phyloP scores from a whole-genome alignment of 2,888 invertebrate species.

The Ormyrus thymus region DNA sequence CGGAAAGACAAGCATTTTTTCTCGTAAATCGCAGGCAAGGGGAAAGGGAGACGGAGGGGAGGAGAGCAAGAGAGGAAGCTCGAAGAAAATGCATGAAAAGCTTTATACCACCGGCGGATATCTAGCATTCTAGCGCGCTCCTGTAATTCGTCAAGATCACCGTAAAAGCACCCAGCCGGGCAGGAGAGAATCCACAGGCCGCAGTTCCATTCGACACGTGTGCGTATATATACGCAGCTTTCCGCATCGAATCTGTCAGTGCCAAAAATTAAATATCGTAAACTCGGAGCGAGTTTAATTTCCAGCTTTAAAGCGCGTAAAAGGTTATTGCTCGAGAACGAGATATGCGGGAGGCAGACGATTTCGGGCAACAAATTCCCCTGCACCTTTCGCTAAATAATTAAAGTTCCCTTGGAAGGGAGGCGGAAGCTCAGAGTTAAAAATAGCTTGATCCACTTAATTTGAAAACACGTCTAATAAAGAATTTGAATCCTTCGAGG shows the following conservation, averaged over 20 bases:
- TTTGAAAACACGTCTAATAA: too few relatives aligned
- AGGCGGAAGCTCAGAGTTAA: background rate
- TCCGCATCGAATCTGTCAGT: too few relatives aligned
- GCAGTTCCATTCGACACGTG: background rate
- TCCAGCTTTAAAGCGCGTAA: too few relatives aligned
- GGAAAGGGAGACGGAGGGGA: background rate
- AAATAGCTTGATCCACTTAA: too few relatives aligned
- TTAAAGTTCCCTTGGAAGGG: background rate
- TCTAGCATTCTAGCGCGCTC: constrained; percentile 35
- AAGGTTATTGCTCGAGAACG: too few relatives aligned
- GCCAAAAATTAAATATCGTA: too few relatives aligned
- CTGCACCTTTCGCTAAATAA: background rate
- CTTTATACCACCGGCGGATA: constrained; percentile 38
- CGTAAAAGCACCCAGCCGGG: constrained; percentile 32
- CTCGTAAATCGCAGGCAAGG: constrained; percentile 40
- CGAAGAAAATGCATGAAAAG: constrained; percentile 50
- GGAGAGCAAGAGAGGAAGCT: background rate
- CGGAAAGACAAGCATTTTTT: constrained; percentile 43
- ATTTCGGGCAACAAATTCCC: background rate
- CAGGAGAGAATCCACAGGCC: background rate
- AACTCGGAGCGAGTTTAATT: too few relatives aligned
- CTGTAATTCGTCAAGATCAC: constrained; percentile 52
- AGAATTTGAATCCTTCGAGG: too few relatives aligned
- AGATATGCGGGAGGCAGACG: too few relatives aligned
- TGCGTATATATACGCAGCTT: background rate